Percentiles rank a stretch among this genome's conserved stretches.
phyloP scores from a whole-genome alignment of 2,113 vertebrate genomes.

The Clarias magur region DNA sequence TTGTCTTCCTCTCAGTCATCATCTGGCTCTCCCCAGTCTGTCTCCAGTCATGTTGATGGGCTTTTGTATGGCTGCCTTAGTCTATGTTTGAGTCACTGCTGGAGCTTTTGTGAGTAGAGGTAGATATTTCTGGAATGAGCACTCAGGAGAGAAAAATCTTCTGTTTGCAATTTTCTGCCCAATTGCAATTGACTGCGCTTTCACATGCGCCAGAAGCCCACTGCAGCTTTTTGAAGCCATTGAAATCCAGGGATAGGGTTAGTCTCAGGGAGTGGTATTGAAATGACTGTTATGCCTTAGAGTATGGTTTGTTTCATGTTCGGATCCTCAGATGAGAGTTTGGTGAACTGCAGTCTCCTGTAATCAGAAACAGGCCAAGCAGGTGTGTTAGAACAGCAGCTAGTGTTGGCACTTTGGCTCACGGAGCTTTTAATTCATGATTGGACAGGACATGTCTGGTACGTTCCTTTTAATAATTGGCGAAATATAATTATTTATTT shows the following conservation, averaged over 20 bases:
- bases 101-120: conserved; percentile 17
- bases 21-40: conserved; percentile 10
- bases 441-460: not conserved
- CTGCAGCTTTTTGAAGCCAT: conserved; percentile 19
- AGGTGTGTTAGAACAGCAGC: conserved; percentile 45
- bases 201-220: conserved; percentile 20
- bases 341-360: conserved; percentile 35
- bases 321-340: conserved; percentile 43
- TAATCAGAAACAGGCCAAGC: conserved; percentile 48
- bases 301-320: conserved; percentile 43
- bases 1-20: conserved; percentile 22
- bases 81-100: conserved; percentile 19
- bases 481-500: not conserved
- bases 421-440: not conserved
- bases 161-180: conserved; percentile 5
- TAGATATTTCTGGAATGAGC: conserved; percentile 49
- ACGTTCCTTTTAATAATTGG: not conserved
- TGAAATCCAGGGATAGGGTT: conserved; percentile 37
- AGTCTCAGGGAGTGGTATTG: conserved; percentile 50
- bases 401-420: conserved; percentile 13
- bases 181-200: not conserved
- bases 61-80: not conserved
- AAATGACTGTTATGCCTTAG: conserved; percentile 55
- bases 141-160: not conserved
- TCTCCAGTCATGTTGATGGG: conserved; percentile 8